phyloP scores from a whole-genome alignment of 2,113 vertebrate species.

The Thalassoma bifasciatum region DNA sequence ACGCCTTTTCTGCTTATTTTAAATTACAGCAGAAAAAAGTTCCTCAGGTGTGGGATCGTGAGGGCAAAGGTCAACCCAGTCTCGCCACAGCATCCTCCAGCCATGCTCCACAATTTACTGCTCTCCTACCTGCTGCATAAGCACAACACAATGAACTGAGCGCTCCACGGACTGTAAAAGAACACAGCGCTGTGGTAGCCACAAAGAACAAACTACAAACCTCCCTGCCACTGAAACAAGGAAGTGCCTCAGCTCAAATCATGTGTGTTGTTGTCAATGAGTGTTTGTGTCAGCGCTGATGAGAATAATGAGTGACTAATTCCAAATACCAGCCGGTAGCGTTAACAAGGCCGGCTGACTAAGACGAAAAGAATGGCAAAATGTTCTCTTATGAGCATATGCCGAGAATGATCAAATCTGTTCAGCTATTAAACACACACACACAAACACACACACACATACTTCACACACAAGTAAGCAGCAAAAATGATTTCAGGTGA shows the following conservation, averaged over 20 bases:
- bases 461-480: conserved; percentile 18
- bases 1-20: conserved; percentile 1
- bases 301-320: conserved; percentile 77
- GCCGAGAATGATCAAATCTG: conserved; percentile 40
- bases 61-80: conserved; percentile 51
- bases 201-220: conserved; percentile 61
- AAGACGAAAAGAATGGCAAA: conserved; percentile 64
- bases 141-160: conserved; percentile 59
- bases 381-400: conserved; percentile 56
- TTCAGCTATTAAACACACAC: conserved; percentile 29
- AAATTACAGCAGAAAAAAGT: conserved; percentile 24
- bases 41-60: conserved; percentile 24
- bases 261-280: conserved; percentile 51
- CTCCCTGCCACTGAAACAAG: conserved; percentile 60
- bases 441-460: conserved; percentile 1
- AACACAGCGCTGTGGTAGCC: conserved; percentile 25
- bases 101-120: conserved; percentile 44
- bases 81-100: conserved; percentile 54
- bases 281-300: conserved; percentile 64
- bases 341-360: conserved; percentile 66
- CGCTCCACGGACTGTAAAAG: conserved; percentile 4
- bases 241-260: conserved; percentile 58
- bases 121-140: conserved; percentile 44
- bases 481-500: conserved; percentile 40
- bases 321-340: conserved; percentile 66